Base-by-base conservation (phyloP, 2,888 invertebrate species). In the Parelbella ahira region DNA sequence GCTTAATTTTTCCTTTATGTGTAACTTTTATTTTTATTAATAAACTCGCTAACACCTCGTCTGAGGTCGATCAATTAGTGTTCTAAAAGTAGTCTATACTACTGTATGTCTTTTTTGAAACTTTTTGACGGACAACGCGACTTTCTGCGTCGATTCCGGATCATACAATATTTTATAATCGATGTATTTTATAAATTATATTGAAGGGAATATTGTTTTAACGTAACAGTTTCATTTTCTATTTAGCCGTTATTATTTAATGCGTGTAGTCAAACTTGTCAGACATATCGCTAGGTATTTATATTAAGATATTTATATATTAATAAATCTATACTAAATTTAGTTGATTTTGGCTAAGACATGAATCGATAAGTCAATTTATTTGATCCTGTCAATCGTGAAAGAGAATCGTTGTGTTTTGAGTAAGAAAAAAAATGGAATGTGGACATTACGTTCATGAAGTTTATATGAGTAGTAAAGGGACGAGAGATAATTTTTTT, bases 181-280 rank as follows among this genome's bases (percentile, higher is more conserved):
- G 63, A 71, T 77, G 74, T 86, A 84, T 81, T 84, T 83, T 84
- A 81, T 86, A 86, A 78, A 78, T 78, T 76, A 69, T 78, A 80
- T 77, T 79, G 60, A 74, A 70, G 57, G 45, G 49, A 49, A 59
- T 72, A 64, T 74, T 54, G 58, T 72, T 75, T 72, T 59, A 54
- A 62, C 70, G 63, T 63, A 56, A 56, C 74, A 72, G 65, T 62
- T 61, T 71, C 64, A 57, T 56, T 41, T 29, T 68, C 62, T 60
- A 61, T 64, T 79, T 76, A 74, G 76, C 79, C 20, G 56, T 67
- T 73, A 60, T 64, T 49, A 60, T 64, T 68, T 74, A 64, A 58
- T 62, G 80, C 80, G 70, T 74, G 73, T 84, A 84, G 81, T 65
- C 62, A 68, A 81, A 73, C 70, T 72, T 75, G 76, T 74, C 80